Evolutionary conservation across 2,797 vertebrate genomes (phyloP), one percentile per base, ranked within the genome.

Genomic region (Pangasius djambal): DNA sequence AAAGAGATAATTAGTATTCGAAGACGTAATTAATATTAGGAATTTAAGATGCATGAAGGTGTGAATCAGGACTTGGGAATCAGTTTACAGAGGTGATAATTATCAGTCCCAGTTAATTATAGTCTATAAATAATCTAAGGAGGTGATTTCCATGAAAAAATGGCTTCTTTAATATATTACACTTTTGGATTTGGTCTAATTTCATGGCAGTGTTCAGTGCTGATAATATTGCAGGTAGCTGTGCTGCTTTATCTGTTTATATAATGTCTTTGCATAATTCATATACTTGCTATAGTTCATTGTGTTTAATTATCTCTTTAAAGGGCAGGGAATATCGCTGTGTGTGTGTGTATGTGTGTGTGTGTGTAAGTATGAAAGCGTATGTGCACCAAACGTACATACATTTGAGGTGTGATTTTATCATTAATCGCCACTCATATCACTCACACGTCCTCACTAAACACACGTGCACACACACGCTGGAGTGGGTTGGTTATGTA

Each of bases 401-500:
- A 84, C 40, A 86, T 74, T 82, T 87, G 22, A 85, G 37, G 52
- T 84, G 37, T 86, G 72, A 70, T 83, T 83, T 85, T n/a, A 37
- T 83, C 55, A 69, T 79, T 31, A 44, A 86, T 44, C 34, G 31
- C n/a, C 77, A 44, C 69, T 69, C 52, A n/a, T 74, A 31, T 63
- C 61, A 75, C 59, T 67, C 67, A 83, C 48, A 48, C 86, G 40
- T 55, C 20, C 10, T 16, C 31, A 8, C 28, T 44, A 63, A 75
- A 48, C 31, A 70, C 40, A 50, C 67, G 83, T 15, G 40, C 57
- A 67, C 40, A 83, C 83, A 85, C 37, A 63, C 34, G 55, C 83
- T 55, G 67, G 75, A 85, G 90, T 91, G 91, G 91, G 91, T 91
- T 92, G 91, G 91, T 92, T 92, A 92, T 89, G 84, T 92, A 92